Conservation (phyloP, 2,113 vertebrate genomes). For the Serinus canaria region DNA sequence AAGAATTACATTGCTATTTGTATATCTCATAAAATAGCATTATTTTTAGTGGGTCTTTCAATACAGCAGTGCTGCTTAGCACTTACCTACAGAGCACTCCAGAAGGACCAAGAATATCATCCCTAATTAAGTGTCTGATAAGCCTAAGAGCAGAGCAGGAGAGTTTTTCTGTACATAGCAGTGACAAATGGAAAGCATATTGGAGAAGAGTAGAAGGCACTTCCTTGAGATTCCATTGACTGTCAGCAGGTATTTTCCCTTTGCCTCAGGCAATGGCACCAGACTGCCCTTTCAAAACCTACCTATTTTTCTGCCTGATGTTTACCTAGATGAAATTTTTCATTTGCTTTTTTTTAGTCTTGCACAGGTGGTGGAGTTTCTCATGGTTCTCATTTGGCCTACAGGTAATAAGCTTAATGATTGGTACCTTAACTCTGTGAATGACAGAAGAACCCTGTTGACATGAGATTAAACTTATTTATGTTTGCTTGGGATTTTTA, state of each 20-base stretch:
- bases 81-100: not conserved
- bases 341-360: not conserved
- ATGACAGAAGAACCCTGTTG: not conserved
- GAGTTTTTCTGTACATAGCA: not conserved
- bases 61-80: not conserved
- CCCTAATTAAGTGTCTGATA: constrained; percentile 7
- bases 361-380: not conserved
- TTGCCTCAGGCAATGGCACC: not conserved
- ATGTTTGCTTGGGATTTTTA: not conserved
- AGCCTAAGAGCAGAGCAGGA: not conserved
- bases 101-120: not conserved
- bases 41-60: constrained; percentile 12
- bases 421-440: not conserved
- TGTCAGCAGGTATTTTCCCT: not conserved
- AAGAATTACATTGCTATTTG: constrained; percentile 16
- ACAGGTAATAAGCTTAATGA: not conserved
- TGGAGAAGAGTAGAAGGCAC: not conserved
- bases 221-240: not conserved
- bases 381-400: not conserved
- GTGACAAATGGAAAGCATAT: not conserved
- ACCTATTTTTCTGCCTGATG: not conserved
- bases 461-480: not conserved
- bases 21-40: not conserved
- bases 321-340: not conserved
- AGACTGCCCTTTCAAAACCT: not conserved